Evolutionary conservation across 2,888 invertebrate genomes (phyloP), one percentile per base, ranked within the genome.

Genomic region (Dugesia japonica): DNA sequence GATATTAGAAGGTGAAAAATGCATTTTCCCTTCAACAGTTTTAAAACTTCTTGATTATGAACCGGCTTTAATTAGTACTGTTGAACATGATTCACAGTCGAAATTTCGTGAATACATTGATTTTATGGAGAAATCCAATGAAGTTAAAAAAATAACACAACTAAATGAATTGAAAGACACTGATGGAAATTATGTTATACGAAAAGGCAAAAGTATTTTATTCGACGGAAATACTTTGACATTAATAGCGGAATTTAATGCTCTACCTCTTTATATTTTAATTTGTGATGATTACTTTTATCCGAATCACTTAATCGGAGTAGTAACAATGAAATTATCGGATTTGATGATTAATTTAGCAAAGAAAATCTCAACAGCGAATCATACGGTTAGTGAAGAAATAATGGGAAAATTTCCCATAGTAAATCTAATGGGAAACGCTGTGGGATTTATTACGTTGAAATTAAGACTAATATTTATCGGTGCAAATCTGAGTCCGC

Each of bases 41-140:
- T 73, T 75, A 20, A 75, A 75, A 75, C 75, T 75, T 0, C 15
- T 75, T 15, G 75, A 75, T 42, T 75, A 33, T n/a, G 75, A 71
- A 26, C 26, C 75, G 26, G 27, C 28, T 15, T 15, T 20, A 4
- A 31, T 75, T 15, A 75, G 75, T 74, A 27, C 28, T 15, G 23
- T 42, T 27, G 28, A 28, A n/a, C 75, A 26, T 20, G 73, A 27
- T 15, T n/a, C 26, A 0, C 28, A 28, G 1, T 13, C 23, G 20
- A 20, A 27, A n/a, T 26, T 75, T 13, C 75, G 71, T 23, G 23
- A 28, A 75, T 28, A 28, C 26, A n/a, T 75, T 23, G 73, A 31
- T 26, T 20, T 26, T 15, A 26, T 26, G 15, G 33, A 31, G 28
- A 26, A 26, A 23, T n/a, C 72, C 9, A 72, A 27, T 20, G 42